Evolutionary conservation across 2,113 vertebrate species (phyloP), one percentile per base, ranked within the genome.

Genomic region (Albula glossodonta): DNA sequence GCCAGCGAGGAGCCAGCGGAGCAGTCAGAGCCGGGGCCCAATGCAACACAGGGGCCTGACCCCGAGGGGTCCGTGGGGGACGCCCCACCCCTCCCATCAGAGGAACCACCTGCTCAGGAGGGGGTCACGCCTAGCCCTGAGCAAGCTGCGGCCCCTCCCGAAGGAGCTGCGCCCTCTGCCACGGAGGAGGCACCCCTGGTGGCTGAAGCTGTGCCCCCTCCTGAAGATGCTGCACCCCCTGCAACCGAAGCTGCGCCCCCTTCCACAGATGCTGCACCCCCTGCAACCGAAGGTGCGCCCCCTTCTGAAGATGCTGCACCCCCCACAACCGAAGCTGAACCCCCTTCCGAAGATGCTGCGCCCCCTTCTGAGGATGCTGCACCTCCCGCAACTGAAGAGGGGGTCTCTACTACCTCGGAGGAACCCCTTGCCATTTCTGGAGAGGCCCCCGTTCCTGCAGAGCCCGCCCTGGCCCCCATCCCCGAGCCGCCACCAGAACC

Each of bases 401-500:
- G n/a, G 78, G 51, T 15, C 56, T 87, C 89, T 63, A 83, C 82
- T 31, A 63, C 15, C 81, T 31, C 15, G 12, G 31, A 25, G 86
- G 84, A 85, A 22, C 79, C 25, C 51, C 83, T 25, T 51, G 53
- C 89, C 70, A 6, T 11, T n/a, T n/a, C n/a, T 22, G 66, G 22
- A 86, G 84, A 50, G 74, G 83, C 31, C 57, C 79, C 89, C 12
- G 53, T 12, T 56, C 53, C 53, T n/a, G 60, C 85, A 52, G 87
- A 87, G 31, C 84, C 90, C 74, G 63, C 5, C 2, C 80, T 51
- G 3, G 85, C 86, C 22, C 81, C 91, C 70, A 89, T 84, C 78
- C 85, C 87, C 57, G 87, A 88, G 80, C 88, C 88, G 11, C 90
- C 91, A 81, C 86, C 90, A 79, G 91, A 93, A 82, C 88, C 89